Evolutionary conservation across 2,797 vertebrate genomes (phyloP).

Genomic region (Enteromius treurensis): DNA sequence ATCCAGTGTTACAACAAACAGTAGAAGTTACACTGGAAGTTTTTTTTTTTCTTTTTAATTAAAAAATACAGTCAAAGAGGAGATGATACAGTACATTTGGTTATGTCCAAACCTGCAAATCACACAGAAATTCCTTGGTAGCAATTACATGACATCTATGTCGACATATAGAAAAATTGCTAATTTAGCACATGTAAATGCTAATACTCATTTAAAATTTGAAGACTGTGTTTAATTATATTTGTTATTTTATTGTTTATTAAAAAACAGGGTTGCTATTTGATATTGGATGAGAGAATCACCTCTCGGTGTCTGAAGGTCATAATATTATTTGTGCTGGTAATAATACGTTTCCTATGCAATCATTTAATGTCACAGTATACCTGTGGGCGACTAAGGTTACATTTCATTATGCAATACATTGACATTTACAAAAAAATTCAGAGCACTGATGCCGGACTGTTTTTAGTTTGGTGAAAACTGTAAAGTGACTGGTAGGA

Average conservation of each 20-base stretch:
- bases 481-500: conserved; percentile 17
- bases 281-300: conserved; percentile 10
- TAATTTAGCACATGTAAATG: neutral
- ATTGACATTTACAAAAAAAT: conserved; percentile 52
- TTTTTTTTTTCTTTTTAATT: neutral
- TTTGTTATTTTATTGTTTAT: neutral
- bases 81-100: neutral
- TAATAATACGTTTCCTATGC: conserved; percentile 35
- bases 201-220: neutral
- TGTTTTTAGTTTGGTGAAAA: conserved; percentile 26
- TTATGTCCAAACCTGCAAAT: neutral
- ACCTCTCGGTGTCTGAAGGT: conserved; percentile 45
- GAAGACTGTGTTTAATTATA: neutral
- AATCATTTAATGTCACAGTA: conserved; percentile 37
- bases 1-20: neutral
- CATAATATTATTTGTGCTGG: conserved; percentile 29
- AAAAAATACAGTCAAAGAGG: neutral
- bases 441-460: neutral
- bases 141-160: neutral
- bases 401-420: conserved; percentile 50
- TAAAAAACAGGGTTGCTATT: neutral
- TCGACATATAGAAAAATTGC: neutral
- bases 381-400: conserved; percentile 41
- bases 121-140: neutral
- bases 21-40: too few relatives aligned